Evolutionary conservation across 2,888 invertebrate species (phyloP), one percentile per base, ranked within the genome.

Genomic region (Drosophila mercatorum): DNA sequence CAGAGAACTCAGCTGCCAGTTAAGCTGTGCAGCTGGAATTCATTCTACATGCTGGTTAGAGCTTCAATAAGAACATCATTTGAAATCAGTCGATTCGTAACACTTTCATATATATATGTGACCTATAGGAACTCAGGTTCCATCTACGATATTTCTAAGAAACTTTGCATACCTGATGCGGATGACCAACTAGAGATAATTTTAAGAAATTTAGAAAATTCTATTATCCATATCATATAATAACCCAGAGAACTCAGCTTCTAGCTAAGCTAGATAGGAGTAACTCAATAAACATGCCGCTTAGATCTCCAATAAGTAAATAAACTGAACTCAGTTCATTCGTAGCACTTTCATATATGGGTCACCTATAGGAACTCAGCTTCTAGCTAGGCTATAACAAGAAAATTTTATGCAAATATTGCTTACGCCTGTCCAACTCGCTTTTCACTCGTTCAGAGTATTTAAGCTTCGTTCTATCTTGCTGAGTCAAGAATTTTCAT

Each of bases 401-500:
- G 14, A 40, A 5, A 40, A 40, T 40, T 5, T 14, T 3, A 40
- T 6, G 5, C 6, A n/a, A 41, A n/a, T 41, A 2, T 7, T 7
- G 31, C 31, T 34, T 34, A 34, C 31, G 31, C 7, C 41, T 41
- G 14, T 14, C 7, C n/a, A 7, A n/a, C 0, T n/a, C 43, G 2
- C 41, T 44, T 22, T 11, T 44, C 22, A 17, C 17, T 17, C 17
- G 17, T 26, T 14, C 8, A 69, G 72, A 12, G 59, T 59, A 68
- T 63, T 56, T 11, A 7, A 26, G 8, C 5, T 41, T 51, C 44
- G 40, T 6, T 43, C 60, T 41, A 43, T 2, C 8, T 22, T 22
- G 34, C 51, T 22, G 17, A 36, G 53, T 41, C 46, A 41, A 41
- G 43, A 43, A 51, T 17, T 12, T 49, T 34, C 46, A 56, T 58